Conservation (phyloP, 2,113 vertebrate species). For the Pipra filicauda region DNA sequence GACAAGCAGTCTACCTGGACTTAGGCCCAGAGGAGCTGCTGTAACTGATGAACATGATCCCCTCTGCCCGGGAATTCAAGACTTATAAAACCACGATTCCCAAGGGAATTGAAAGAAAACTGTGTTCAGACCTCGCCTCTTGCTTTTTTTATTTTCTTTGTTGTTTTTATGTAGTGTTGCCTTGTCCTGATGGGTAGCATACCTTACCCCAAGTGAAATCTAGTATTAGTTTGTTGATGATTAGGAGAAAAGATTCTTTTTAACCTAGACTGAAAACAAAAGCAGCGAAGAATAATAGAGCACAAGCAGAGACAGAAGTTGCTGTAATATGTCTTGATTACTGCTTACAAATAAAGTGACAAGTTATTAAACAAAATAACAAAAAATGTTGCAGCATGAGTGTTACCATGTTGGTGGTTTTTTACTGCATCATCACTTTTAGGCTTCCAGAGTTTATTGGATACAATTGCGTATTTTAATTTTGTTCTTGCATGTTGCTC, state of each 20-base stretch:
- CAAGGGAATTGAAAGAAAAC: slow-evolving; percentile 80
- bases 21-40: slow-evolving; percentile 80
- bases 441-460: not conserved
- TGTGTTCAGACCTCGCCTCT: slow-evolving; percentile 58
- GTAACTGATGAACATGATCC: slow-evolving; percentile 86
- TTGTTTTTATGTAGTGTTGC: slow-evolving; percentile 66
- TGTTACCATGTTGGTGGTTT: not conserved
- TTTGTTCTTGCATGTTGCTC: not conserved
- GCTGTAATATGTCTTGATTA: slow-evolving; percentile 87
- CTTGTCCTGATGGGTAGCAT: slow-evolving; percentile 68
- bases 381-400: not conserved
- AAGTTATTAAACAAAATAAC: slow-evolving; percentile 65
- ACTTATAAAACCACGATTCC: slow-evolving; percentile 79
- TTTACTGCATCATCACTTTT: not conserved
- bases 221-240: slow-evolving; percentile 73
- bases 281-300: slow-evolving; percentile 75
- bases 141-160: slow-evolving; percentile 75
- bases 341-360: slow-evolving; percentile 49
- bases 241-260: slow-evolving; percentile 77
- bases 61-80: slow-evolving; percentile 78
- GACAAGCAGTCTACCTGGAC: slow-evolving; percentile 86
- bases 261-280: slow-evolving; percentile 79
- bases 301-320: slow-evolving; percentile 76
- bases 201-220: slow-evolving; percentile 67
- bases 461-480: not conserved